phyloP scores from a whole-genome alignment of 2,797 vertebrate species.

The Ambastaia sidthimunki region DNA sequence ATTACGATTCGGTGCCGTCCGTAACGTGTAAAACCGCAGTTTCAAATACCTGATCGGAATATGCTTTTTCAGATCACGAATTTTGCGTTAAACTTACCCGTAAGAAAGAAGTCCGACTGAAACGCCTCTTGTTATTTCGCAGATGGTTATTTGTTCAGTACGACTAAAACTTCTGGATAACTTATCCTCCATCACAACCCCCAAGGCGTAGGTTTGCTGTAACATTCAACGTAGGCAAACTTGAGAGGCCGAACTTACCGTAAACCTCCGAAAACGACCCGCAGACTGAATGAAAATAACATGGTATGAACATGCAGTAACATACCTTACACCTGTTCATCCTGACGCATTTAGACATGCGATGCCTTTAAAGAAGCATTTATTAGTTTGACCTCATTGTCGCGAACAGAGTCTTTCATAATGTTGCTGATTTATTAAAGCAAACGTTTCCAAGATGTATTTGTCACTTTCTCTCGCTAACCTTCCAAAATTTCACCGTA shows the following conservation, averaged over 20 bases:
- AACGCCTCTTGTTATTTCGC: not conserved
- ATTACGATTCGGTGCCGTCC: not conserved
- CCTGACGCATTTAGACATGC: not conserved
- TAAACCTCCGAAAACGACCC: constrained; percentile 34
- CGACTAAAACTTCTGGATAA: constrained; percentile 47
- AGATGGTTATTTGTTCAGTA: not conserved
- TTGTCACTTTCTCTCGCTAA: not conserved
- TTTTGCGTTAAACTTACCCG: constrained; percentile 45
- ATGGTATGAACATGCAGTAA: not conserved
- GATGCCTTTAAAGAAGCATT: not conserved
- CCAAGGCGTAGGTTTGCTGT: constrained; percentile 11
- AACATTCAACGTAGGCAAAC: constrained; percentile 34
- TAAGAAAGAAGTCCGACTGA: not conserved
- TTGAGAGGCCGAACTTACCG: constrained; percentile 27
- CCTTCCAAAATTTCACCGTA: not conserved
- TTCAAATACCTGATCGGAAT: not conserved
- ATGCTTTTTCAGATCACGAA: not conserved
- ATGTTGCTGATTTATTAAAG: not conserved
- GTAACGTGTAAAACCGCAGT: not conserved
- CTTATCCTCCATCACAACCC: constrained; percentile 30
- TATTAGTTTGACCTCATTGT: not conserved
- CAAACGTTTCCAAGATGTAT: not conserved
- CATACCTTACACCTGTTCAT: not conserved
- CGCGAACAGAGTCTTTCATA: not conserved
- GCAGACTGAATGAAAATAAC: not conserved